Evolutionary conservation across 2,888 invertebrate species (phyloP).

Genomic region (Cephonodes hylas): DNA sequence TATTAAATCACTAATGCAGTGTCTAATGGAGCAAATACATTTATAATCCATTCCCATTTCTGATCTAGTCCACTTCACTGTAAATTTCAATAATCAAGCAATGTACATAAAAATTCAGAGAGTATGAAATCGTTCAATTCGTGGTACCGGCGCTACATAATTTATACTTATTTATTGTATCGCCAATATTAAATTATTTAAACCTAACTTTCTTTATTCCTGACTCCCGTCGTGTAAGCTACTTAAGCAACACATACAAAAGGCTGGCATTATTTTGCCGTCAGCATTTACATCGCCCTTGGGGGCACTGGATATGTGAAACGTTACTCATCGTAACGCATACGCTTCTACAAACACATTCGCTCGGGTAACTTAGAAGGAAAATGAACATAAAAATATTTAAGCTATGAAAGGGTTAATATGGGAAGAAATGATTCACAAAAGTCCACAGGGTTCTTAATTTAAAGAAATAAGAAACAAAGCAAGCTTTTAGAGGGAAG

Average conservation of each 20-base stretch:
- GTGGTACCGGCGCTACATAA: not conserved
- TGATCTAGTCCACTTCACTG: too few relatives aligned
- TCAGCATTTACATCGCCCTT: slow-evolving; percentile 43
- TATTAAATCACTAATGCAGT: too few relatives aligned
- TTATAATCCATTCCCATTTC: too few relatives aligned
- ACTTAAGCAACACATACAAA: slow-evolving; percentile 34
- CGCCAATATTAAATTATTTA: slow-evolving; percentile 22
- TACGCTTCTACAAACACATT: slow-evolving; percentile 11
- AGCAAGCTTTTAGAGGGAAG: not conserved
- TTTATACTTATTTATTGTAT: not conserved
- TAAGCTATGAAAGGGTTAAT: not conserved
- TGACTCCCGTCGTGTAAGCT: slow-evolving; percentile 17
- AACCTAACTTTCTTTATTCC: slow-evolving; percentile 19
- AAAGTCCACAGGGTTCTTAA: not conserved
- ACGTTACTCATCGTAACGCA: slow-evolving; percentile 41
- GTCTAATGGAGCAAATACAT: too few relatives aligned
- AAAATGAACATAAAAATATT: not conserved
- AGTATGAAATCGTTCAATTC: too few relatives aligned
- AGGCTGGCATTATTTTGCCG: slow-evolving; percentile 51
- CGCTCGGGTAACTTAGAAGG: not conserved
- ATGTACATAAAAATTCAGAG: too few relatives aligned
- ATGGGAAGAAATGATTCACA: not conserved
- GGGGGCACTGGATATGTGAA: slow-evolving; percentile 36
- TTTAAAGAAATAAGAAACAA: not conserved
- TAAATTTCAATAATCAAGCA: too few relatives aligned